Evolutionary conservation across 2,888 invertebrate species (phyloP), one percentile per base, ranked within the genome.

Genomic region (Andrena dorsata): DNA sequence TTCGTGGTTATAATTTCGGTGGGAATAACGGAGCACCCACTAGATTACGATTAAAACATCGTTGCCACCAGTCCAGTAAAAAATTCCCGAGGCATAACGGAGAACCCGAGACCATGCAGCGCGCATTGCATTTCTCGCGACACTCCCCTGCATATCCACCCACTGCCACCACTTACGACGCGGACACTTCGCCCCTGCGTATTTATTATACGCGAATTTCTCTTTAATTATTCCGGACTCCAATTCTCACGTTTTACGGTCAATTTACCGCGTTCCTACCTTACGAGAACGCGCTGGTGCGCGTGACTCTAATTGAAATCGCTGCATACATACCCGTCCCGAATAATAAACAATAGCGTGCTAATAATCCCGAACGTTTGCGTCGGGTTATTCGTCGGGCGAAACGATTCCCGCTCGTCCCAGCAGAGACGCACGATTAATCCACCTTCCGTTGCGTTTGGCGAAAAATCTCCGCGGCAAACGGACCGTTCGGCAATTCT

Each of bases 231-330:
- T 23, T 56, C 56, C 56, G 0, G 23, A 20, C 23, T 23, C 10
- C 26, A 56, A 56, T 56, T 56, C 56, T 26, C 26, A 13, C 56
- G 56, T 56, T 56, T 56, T 26, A 56, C 56, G 26, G 56, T 56
- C 56, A 56, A 56, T 56, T 56, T 23, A 56, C 56, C 56, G 26
- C 10, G 23, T 26, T 13, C 23, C 56, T 8, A 56, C 56, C 4
- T 56, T 23, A 5, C 23, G 3, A 26, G 56, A 8, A 13, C 23
- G 23, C 10, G 23, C 51, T 10, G 23, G 56, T 20, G 2, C 23
- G 23, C 23, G 0, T 13, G 13, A 0, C 56, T 56, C 56, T 56
- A 56, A 56, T 56, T 56, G 26, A 56, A 56, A 56, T 10, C 56
- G 23, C 26, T 23, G 10, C 13, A 26, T 56, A 23, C 10, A 56